Conservation (phyloP, 2,113 vertebrate species). For the Sinocyclocheilus maitianheensis region DNA sequence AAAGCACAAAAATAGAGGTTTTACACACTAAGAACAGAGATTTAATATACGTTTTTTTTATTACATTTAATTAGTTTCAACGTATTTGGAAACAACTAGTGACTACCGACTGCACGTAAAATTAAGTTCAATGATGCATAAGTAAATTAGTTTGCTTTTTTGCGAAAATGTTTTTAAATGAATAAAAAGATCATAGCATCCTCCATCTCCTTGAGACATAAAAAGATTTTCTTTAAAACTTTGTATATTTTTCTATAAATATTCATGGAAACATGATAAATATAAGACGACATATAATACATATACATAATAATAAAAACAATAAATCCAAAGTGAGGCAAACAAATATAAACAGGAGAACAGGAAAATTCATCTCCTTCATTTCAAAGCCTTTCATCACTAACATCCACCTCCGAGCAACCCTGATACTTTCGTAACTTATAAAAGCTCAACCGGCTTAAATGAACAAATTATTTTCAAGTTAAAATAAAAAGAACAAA, state of each 20-base stretch:
- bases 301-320: no score
- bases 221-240: background rate
- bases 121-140: background rate
- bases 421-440: constrained; percentile 42
- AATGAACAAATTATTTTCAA: constrained; percentile 51
- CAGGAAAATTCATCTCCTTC: constrained; percentile 43
- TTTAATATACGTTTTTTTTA: no score
- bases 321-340: constrained; percentile 7
- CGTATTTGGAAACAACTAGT: background rate
- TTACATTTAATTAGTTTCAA: background rate
- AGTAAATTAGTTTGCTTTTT: background rate
- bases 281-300: no score
- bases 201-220: background rate
- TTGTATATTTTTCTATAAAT: background rate
- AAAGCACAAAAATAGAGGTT: background rate
- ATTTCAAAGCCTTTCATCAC: constrained; percentile 49
- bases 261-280: no score
- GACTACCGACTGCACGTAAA: background rate
- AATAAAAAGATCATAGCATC: background rate
- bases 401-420: constrained; percentile 58
- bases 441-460: constrained; percentile 27
- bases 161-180: background rate
- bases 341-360: constrained; percentile 51
- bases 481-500: constrained; percentile 59
- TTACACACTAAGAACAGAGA: no score